Evolutionary conservation across 2,113 vertebrate species (phyloP), one percentile per base, ranked within the genome.

Genomic region (Smithornis capensis): DNA sequence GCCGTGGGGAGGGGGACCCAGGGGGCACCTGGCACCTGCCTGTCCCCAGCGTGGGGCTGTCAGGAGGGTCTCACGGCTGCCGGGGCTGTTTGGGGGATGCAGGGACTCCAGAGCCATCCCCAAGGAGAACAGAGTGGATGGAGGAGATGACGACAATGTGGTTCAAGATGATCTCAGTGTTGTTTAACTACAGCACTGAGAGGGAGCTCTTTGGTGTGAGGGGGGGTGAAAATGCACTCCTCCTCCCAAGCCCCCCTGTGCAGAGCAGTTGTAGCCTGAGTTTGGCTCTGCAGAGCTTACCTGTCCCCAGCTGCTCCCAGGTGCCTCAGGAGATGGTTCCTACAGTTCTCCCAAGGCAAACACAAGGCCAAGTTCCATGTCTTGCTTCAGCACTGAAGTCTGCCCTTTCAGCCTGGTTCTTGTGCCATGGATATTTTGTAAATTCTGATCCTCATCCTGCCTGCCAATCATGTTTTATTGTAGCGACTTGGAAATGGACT

Each of bases 11-110:
- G 18, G 10, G 27, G 17, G 16, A 7, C 44, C 4, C 31, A 59
- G 57, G 38, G 45, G 50, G 6, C 28, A 42, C 8, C 24, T 47
- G 19, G 42, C 19, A 5, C 69, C 56, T 37, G 28, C 37, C 9
- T 3, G 1, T 45, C 33, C n/a, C 31, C 3, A 1, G n/a, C 1
- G 0, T 2, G 0, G 59, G 49, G 55, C 3, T 16, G 5, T 35
- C 8, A 10, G 19, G 29, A 23, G 12, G 19, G n/a, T 60, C 12
- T 31, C n/a, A 21, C 14, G 31, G 18, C 18, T 31, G 53, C 57
- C 16, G 27, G 23, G 37, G 69, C 35, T 67, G 42, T 9, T 0
- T 5, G 12, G 19, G n/a, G 19, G 31, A 28, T 12, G 6, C 10
- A 33, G 63, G 57, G 28, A 69, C 62, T 12, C 33, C 47, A 52